phyloP scores from a whole-genome alignment of 2,797 vertebrate species.

The Cephalopachus bancanus region DNA sequence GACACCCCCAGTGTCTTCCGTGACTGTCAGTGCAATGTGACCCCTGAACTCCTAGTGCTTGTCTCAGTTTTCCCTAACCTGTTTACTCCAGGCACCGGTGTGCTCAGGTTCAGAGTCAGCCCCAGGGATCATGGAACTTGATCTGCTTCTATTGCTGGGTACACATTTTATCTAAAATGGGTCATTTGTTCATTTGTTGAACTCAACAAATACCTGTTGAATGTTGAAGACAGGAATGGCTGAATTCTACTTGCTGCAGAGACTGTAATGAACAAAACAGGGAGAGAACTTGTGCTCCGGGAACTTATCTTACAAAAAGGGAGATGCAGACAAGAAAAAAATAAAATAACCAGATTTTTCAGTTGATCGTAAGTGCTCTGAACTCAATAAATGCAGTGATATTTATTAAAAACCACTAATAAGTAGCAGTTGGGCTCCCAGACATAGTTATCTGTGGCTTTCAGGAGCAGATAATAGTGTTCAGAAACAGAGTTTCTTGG shows the following conservation, averaged over 20 bases:
- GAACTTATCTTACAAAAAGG: neutral
- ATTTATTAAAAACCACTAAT: conserved; percentile 21
- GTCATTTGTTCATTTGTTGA: neutral
- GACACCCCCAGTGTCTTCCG: neutral
- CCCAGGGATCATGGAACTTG: neutral
- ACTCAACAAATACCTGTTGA: conserved; percentile 40
- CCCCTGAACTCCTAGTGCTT: neutral
- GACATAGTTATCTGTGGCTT: neutral
- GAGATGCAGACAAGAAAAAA: neutral
- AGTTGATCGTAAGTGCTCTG: neutral
- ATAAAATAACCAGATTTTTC: neutral
- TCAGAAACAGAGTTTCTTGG: conserved; percentile 37
- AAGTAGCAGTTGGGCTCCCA: conserved; percentile 21
- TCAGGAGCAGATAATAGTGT: conserved; percentile 1
- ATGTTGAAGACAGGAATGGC: neutral
- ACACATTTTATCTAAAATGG: neutral
- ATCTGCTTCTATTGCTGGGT: neutral
- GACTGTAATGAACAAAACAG: neutral
- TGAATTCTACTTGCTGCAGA: neutral
- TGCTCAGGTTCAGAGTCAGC: neutral
- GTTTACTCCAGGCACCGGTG: neutral
- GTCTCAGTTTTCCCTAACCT: neutral
- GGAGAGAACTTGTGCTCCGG: neutral
- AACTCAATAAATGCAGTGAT: conserved; percentile 41
- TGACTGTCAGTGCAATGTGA: neutral